Percentiles rank a stretch among this genome's conserved stretches.
These are phyloP conservation scores for Boloria euphrosyne DNA, from an alignment of 2,888 invertebrate species.

Conservation along the genomic window DNA sequence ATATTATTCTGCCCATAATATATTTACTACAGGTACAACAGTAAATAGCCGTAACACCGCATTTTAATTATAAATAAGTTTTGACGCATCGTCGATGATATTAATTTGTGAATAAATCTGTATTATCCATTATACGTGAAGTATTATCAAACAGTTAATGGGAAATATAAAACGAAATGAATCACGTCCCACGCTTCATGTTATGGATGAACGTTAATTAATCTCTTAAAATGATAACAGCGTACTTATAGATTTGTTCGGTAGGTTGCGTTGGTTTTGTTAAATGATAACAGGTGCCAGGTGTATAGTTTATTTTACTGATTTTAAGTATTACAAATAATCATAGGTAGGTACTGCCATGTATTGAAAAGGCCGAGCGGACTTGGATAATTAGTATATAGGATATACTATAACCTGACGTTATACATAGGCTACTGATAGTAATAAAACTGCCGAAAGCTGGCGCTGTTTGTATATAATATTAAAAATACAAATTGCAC, in stretches of 20 bases:
- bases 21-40: neutral
- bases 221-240: conserved; percentile 25
- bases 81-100: conserved; percentile 16
- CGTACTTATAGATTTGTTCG: conserved; percentile 15
- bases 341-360: no score
- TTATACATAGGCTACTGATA: no score
- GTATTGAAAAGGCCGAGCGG: no score
- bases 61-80: conserved; percentile 23
- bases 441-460: no score
- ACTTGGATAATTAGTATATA: no score
- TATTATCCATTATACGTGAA: conserved; percentile 21
- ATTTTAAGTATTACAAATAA: neutral
- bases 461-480: no score
- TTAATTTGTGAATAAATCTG: conserved; percentile 23
- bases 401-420: no score
- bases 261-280: conserved; percentile 5
- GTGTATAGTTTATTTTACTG: neutral
- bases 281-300: neutral
- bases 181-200: conserved; percentile 7
- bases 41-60: conserved; percentile 7
- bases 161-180: conserved; percentile 24
- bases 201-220: conserved; percentile 25
- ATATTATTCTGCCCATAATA: no score
- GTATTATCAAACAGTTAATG: conserved; percentile 24
- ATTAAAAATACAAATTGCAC: no score